Percentiles rank a stretch among this genome's conserved stretches.
Evolutionary conservation across 2,797 vertebrate genomes (phyloP).

Genomic region (Notamacropus eugenii): DNA sequence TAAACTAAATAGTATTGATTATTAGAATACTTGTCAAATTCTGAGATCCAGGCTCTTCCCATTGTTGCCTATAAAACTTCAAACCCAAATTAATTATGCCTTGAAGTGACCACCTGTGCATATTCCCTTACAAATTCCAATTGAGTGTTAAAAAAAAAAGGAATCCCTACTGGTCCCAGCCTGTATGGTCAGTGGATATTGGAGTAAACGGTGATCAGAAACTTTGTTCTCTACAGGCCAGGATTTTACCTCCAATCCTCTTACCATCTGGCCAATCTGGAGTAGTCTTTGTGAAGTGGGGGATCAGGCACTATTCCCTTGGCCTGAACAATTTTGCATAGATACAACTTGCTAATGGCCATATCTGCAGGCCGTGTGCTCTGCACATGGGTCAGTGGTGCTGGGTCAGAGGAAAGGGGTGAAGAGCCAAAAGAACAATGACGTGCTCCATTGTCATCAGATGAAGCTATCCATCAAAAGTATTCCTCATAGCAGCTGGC

Average conservation of each 20-base stretch:
- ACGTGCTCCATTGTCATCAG: conserved; percentile 60
- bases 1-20: background rate
- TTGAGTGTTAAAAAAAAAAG: background rate
- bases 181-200: conserved; percentile 49
- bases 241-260: conserved; percentile 38
- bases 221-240: background rate
- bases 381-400: conserved; percentile 61
- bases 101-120: conserved; percentile 27
- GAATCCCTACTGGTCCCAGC: background rate
- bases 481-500: conserved; percentile 76
- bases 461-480: conserved; percentile 83
- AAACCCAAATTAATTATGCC: conserved; percentile 38
- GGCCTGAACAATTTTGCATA: conserved; percentile 21
- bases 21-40: background rate
- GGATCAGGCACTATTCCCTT: conserved; percentile 3
- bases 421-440: conserved; percentile 79
- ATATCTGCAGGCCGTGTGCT: conserved; percentile 49
- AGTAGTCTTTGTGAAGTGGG: background rate
- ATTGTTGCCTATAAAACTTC: conserved; percentile 41
- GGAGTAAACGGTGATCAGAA: conserved; percentile 43
- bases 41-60: background rate
- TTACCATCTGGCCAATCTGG: conserved; percentile 56
- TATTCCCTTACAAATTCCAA: background rate
- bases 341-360: conserved; percentile 38
- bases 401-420: conserved; percentile 73